A percentile compares a stretch with the other conserved stretches of the same genome.
These are phyloP conservation scores for Cerastoderma edule DNA, from an alignment of 2,888 invertebrate species.

Conservation along the genomic window DNA sequence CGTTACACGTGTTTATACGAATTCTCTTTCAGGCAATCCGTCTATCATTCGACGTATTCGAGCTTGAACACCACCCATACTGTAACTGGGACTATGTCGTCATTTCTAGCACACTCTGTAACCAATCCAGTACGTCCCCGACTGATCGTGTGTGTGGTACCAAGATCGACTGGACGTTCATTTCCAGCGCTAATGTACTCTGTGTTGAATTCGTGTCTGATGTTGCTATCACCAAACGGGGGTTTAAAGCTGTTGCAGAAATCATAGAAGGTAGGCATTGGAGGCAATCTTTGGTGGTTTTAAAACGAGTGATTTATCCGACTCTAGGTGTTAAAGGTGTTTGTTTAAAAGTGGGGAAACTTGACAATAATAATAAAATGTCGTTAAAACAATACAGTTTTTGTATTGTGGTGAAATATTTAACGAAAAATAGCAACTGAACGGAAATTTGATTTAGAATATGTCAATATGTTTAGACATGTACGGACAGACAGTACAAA, in stretches of 20 bases:
- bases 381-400: too few relatives aligned
- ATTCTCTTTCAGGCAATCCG: slow-evolving; percentile 32
- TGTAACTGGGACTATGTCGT: slow-evolving; percentile 40
- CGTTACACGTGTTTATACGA: neutral
- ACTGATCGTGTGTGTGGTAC: slow-evolving; percentile 16
- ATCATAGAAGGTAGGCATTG: too few relatives aligned
- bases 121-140: slow-evolving; percentile 14
- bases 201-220: slow-evolving; percentile 48
- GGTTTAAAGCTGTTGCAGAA: slow-evolving; percentile 41
- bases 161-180: slow-evolving; percentile 26
- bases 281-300: too few relatives aligned
- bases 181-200: slow-evolving; percentile 34
- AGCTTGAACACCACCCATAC: slow-evolving; percentile 24
- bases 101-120: slow-evolving; percentile 36
- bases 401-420: too few relatives aligned
- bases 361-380: too few relatives aligned
- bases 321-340: too few relatives aligned
- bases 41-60: slow-evolving; percentile 30
- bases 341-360: too few relatives aligned
- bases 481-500: too few relatives aligned
- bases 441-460: too few relatives aligned
- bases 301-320: too few relatives aligned
- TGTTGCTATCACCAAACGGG: slow-evolving; percentile 12
- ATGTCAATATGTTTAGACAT: too few relatives aligned
- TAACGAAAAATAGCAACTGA: too few relatives aligned